A percentile compares a stretch with the other conserved stretches of the same genome.
phyloP scores from a whole-genome alignment of 2,113 vertebrate species.

The Dipodomys stephensi region DNA sequence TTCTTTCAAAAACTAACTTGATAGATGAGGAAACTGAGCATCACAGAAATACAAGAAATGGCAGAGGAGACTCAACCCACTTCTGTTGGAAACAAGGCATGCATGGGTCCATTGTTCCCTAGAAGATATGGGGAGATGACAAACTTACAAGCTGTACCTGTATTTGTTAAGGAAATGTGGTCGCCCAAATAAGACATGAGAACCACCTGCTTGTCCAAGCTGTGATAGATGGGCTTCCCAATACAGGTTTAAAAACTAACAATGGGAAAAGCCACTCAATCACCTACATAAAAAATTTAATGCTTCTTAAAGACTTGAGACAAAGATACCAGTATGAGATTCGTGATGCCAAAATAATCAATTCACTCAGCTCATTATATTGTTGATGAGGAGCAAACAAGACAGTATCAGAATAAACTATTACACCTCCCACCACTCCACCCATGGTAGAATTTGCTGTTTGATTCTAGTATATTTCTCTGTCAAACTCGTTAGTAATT shows the following conservation, averaged over 20 bases:
- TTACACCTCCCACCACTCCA: background rate
- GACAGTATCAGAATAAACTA: background rate
- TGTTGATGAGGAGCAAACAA: background rate
- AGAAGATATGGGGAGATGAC: background rate
- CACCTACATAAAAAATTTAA: background rate
- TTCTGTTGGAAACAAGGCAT: background rate
- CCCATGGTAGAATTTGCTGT: background rate
- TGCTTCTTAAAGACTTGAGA: background rate
- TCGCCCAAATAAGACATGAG: background rate
- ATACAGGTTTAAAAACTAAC: too few relatives aligned
- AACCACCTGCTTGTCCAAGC: accelerated
- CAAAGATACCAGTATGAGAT: background rate
- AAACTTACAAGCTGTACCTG: background rate
- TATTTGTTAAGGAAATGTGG: background rate
- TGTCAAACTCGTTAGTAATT: background rate
- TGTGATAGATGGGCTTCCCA: background rate
- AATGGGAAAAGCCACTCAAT: accelerated
- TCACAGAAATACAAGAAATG: background rate
- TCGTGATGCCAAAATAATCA: background rate
- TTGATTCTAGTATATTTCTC: background rate
- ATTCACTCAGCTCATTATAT: background rate
- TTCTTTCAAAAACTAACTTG: background rate
- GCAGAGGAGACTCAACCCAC: background rate
- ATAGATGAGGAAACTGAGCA: background rate
- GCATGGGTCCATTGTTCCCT: background rate